Conservation (phyloP, 2,113 vertebrate species). For the Clupea harengus region DNA sequence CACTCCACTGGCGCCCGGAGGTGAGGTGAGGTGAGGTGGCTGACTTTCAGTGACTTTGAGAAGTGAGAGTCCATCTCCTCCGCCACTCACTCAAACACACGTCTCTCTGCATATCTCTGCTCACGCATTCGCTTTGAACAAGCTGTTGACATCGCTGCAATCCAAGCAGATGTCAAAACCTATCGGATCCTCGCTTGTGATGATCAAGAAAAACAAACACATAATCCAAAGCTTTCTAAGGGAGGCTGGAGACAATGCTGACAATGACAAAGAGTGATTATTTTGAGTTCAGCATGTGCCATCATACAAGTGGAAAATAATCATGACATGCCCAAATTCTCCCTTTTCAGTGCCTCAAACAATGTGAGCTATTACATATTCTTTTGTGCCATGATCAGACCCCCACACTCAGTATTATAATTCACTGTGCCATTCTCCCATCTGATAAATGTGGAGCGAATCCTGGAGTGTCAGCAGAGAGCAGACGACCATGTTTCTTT, state of each 20-base stretch:
- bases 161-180: not conserved
- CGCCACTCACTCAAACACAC: not conserved
- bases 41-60: conserved; percentile 6
- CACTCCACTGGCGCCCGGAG: not conserved
- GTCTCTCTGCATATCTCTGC: not conserved
- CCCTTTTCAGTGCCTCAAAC: not conserved
- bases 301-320: not conserved
- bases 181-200: not conserved
- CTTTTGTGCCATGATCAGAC: not conserved
- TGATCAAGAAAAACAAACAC: not conserved
- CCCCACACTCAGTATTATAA: not conserved
- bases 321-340: not conserved
- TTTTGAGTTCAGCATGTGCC: not conserved
- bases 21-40: conserved; percentile 4
- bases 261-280: not conserved
- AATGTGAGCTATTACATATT: not conserved
- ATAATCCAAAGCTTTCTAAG: not conserved
- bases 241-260: not conserved
- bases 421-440: not conserved
- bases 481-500: not conserved
- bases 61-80: not conserved
- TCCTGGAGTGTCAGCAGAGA: not conserved
- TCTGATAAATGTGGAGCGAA: not conserved
- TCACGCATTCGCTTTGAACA: not conserved
- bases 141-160: not conserved